Evolutionary conservation across 2,888 invertebrate genomes (phyloP), one percentile per base, ranked within the genome.

Genomic region (Philopedon plagiatum): DNA sequence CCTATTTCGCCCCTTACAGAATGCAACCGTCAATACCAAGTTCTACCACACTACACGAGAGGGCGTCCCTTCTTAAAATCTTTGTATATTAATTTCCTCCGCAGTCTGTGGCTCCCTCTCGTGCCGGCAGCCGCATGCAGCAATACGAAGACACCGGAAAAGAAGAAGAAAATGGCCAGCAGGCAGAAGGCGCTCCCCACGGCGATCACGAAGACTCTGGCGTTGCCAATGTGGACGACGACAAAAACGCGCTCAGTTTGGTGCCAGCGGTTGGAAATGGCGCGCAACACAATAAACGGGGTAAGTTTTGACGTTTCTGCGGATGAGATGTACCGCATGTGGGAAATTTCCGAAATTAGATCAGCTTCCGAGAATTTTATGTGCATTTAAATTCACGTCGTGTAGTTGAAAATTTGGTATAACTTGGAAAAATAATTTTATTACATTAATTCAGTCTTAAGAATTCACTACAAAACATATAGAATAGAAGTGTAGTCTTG

Each of bases 111-210:
- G 84, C 83, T 79, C 84, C 85, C 72, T 86, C 85, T 76, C 84
- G 85, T 68, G 80, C 83, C 72, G 82, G 83, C 77, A 83, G 84
- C 78, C 80, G 84, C 72, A 83, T 85, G 82, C 85, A 86, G 77
- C 85, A 85, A 76, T 83, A 83, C 87, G 81, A 88, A 86, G 89
- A 87, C 85, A 87, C 80, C 83, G 83, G 72, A 68, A 77, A 76
- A 71, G 81, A 79, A 68, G 81, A 82, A 73, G 80, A 80, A 79
- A 75, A 82, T 72, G 76, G 75, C 69, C 77, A 78, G 67, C 71
- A 78, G 21, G 71, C 77, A 77, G 79, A 81, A 76, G 80, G 80
- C 80, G 81, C 87, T 86, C 86, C 87, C 86, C 86, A 86, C 85
- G 77, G 76, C 77, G 80, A 80, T 76, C 77, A 86, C 78, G 81